Conservation (phyloP, 1,140 invertebrate genomes). For the Centruroides vittatus region DNA sequence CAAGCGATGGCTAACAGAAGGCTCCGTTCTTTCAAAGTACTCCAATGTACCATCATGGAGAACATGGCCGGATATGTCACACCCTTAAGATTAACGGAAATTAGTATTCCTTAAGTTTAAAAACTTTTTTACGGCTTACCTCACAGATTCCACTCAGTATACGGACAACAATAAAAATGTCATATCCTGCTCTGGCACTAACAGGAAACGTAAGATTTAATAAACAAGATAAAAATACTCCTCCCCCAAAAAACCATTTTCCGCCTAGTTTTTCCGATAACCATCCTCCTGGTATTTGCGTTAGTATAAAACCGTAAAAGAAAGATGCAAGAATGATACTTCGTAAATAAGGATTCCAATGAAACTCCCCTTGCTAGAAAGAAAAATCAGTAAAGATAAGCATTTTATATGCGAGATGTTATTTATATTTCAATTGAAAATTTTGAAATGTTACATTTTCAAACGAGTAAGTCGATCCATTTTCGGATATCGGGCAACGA, state of each 20-base stretch:
- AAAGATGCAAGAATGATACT: constrained; percentile 58
- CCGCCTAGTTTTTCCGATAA: constrained; percentile 61
- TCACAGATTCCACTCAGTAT: constrained; percentile 30
- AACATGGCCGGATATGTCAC: neutral
- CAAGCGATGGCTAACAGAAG: neutral
- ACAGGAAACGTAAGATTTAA: constrained; percentile 11
- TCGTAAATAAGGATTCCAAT: constrained; percentile 16
- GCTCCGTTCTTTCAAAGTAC: neutral
- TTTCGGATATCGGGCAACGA: too few relatives aligned
- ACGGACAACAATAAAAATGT: constrained; percentile 27
- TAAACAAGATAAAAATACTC: constrained; percentile 8
- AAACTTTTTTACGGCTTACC: constrained; percentile 15
- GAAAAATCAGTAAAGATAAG: neutral
- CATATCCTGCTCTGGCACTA: constrained; percentile 20
- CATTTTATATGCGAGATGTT: too few relatives aligned
- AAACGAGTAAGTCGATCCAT: too few relatives aligned
- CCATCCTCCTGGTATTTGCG: constrained; percentile 63
- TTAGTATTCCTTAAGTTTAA: too few relatives aligned
- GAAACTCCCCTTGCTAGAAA: constrained; percentile 6
- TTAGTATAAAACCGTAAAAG: constrained; percentile 71
- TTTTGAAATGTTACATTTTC: too few relatives aligned
- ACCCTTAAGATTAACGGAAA: neutral
- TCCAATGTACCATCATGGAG: neutral
- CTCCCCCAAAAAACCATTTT: constrained; percentile 65
- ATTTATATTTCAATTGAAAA: too few relatives aligned